phyloP scores from a whole-genome alignment of 2,113 vertebrate species.

The Microcebus tavaratra region DNA sequence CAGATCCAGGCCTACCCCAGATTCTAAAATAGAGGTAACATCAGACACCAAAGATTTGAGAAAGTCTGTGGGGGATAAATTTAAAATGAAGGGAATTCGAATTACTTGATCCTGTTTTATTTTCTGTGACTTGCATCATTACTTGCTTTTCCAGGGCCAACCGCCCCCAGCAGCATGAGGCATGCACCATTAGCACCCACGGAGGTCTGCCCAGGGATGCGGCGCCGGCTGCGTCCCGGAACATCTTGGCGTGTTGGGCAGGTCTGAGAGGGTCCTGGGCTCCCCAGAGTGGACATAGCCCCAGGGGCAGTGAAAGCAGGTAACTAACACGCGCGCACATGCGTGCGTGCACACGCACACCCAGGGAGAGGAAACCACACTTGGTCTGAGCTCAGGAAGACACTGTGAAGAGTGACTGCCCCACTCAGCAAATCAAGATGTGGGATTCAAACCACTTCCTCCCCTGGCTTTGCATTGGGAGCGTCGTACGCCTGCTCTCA shows the following conservation, averaged over 20 bases:
- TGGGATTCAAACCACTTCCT: slow-evolving; percentile 67
- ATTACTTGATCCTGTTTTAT: neutral
- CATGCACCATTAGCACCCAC: neutral
- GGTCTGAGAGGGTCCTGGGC: neutral
- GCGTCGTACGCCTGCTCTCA: neutral
- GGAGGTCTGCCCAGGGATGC: neutral
- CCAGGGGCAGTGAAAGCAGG: neutral
- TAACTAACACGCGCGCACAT: rapidly evolving
- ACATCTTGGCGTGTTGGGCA: neutral
- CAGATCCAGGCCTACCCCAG: neutral
- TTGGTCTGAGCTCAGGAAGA: neutral
- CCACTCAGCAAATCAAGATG: slow-evolving; percentile 60
- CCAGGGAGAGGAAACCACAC: slow-evolving; percentile 5
- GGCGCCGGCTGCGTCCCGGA: neutral
- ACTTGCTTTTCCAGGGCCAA: neutral
- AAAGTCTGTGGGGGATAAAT: neutral
- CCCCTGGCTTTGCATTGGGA: neutral
- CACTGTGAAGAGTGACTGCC: slow-evolving; percentile 15
- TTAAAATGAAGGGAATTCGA: neutral
- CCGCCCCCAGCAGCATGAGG: neutral
- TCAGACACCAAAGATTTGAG: neutral
- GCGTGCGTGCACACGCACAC: rapidly evolving
- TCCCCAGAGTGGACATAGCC: too few relatives aligned
- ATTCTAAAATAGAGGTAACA: neutral
- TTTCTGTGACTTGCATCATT: neutral